phyloP scores from a whole-genome alignment of 2,888 invertebrate species.

The Lagria hirta region DNA sequence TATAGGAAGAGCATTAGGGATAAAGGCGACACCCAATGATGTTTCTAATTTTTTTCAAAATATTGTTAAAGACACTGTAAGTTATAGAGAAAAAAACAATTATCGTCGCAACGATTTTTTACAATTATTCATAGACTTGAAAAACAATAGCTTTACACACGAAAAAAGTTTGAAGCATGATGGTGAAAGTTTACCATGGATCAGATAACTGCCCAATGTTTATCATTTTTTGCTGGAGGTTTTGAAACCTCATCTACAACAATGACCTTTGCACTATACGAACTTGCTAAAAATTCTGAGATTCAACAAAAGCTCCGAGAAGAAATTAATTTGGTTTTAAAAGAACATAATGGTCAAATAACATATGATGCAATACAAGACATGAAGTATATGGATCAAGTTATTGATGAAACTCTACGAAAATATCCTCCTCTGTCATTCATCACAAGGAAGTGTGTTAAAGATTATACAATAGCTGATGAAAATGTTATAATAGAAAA shows the following conservation, averaged over 20 bases:
- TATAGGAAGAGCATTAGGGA: constrained; percentile 21
- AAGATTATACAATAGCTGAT: constrained; percentile 41
- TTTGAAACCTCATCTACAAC: constrained; percentile 58
- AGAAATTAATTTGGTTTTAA: constrained; percentile 36
- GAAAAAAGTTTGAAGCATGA: neutral
- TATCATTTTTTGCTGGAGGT: constrained; percentile 57
- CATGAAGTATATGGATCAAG: constrained; percentile 27
- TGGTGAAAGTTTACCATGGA: constrained; percentile 7
- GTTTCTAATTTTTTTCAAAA: constrained; percentile 53
- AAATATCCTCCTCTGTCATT: constrained; percentile 42
- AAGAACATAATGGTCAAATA: constrained; percentile 20
- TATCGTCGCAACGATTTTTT: constrained; percentile 58
- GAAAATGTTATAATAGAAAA: constrained; percentile 42
- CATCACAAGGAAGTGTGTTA: constrained; percentile 30
- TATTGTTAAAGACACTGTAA: constrained; percentile 52
- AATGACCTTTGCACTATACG: constrained; percentile 53
- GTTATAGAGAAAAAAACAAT: constrained; percentile 53
- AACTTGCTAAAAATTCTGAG: constrained; percentile 51
- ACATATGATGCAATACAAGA: constrained; percentile 29
- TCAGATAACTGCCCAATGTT: constrained; percentile 53
- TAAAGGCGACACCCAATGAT: constrained; percentile 31
- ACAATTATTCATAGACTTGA: constrained; percentile 57
- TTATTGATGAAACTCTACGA: constrained; percentile 41
- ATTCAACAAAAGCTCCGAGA: constrained; percentile 48
- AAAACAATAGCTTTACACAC: constrained; percentile 13